Evolutionary conservation across 2,888 invertebrate species (phyloP).

Genomic region (Nemoura dubitans): DNA sequence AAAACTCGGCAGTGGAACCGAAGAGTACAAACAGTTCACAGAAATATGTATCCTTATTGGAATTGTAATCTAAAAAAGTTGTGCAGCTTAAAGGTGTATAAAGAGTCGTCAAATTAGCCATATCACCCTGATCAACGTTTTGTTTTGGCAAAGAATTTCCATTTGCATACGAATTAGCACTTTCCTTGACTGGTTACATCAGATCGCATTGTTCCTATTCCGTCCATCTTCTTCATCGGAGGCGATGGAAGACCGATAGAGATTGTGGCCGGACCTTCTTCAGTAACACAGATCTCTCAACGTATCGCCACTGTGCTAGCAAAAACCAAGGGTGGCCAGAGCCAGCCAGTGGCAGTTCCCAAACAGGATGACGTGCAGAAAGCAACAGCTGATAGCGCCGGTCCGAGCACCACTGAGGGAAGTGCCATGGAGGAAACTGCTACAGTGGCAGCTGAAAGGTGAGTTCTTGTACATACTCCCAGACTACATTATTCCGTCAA

Average conservation of each 20-base stretch:
- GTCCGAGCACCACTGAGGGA: not conserved
- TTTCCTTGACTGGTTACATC: conserved; percentile 50
- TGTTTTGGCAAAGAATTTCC: not conserved
- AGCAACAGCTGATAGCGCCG: not conserved
- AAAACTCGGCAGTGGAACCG: conserved; percentile 77
- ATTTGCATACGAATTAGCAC: not conserved
- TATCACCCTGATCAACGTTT: not conserved
- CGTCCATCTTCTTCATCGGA: conserved; percentile 89
- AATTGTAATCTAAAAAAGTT: no score
- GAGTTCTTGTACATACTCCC: not conserved
- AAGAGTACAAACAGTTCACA: conserved; percentile 80
- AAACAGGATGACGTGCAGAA: not conserved
- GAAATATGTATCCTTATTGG: conserved; percentile 83
- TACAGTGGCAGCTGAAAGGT: conserved; percentile 20
- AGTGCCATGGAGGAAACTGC: not conserved
- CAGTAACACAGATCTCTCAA: conserved; percentile 67
- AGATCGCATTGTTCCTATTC: conserved; percentile 81
- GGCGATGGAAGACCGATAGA: conserved; percentile 82
- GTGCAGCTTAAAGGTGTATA: no score
- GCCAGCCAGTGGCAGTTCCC: not conserved
- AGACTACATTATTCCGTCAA: not conserved
- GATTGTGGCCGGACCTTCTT: conserved; percentile 73
- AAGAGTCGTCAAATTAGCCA: no score
- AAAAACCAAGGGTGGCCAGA: not conserved
- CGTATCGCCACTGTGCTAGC: conserved; percentile 75